Conservation (phyloP, 1,140 invertebrate genomes). For the Subanguina moxae region DNA sequence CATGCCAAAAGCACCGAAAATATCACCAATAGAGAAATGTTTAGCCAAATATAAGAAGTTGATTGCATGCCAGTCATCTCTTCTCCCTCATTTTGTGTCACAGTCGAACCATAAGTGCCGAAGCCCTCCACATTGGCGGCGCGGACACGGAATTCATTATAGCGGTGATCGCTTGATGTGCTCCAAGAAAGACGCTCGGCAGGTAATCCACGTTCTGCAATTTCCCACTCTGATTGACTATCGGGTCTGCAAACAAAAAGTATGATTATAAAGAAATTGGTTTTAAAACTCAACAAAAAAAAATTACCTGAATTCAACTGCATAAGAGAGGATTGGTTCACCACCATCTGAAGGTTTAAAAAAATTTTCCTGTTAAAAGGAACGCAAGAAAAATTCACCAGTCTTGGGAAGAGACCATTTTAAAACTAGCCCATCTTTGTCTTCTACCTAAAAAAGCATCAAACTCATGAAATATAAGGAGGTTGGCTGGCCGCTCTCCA, state of each 20-base stretch:
- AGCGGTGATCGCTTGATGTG: background rate
- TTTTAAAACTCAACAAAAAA: background rate
- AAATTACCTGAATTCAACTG: slow-evolving; percentile 50
- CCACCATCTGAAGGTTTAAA: slow-evolving; percentile 47
- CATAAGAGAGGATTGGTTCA: slow-evolving; percentile 49
- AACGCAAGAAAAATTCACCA: too few species aligned
- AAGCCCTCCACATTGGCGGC: slow-evolving; percentile 58
- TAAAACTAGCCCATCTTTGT: slow-evolving; percentile 52
- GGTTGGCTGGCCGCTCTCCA: too few species aligned
- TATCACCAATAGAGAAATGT: background rate
- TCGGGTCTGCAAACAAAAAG: slow-evolving; percentile 40
- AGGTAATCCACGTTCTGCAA: slow-evolving; percentile 54
- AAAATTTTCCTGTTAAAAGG: too few species aligned
- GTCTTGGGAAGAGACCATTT: slow-evolving; percentile 46
- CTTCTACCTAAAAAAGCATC: slow-evolving; percentile 18
- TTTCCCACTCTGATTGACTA: slow-evolving; percentile 54
- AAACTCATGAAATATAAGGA: background rate
- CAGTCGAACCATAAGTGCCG: slow-evolving; percentile 51
- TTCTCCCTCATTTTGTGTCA: background rate
- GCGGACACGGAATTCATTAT: slow-evolving; percentile 37
- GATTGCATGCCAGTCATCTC: background rate
- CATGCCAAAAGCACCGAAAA: slow-evolving; percentile 5
- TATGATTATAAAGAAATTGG: too few species aligned
- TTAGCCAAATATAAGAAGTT: background rate
- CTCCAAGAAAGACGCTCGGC: slow-evolving; percentile 33